Conservation (phyloP, 2,797 vertebrate species). For the Amniataba percoides region DNA sequence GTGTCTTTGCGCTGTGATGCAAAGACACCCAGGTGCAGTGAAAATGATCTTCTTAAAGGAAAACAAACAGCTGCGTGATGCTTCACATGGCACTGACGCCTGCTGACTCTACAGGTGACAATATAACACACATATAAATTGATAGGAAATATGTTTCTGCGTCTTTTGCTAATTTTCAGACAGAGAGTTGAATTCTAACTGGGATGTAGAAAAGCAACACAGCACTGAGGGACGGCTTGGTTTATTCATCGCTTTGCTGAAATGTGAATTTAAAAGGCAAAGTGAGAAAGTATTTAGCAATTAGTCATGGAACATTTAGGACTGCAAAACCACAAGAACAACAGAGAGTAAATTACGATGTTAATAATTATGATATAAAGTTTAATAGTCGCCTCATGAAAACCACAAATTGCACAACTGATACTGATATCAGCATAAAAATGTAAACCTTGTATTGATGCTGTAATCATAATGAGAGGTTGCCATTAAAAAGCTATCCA, state of each 20-base stretch:
- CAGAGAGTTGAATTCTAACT: too few relatives aligned
- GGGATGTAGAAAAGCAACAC: background rate
- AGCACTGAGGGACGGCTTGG: background rate
- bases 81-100: slow-evolving; percentile 2
- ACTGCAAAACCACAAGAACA: background rate
- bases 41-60: slow-evolving; percentile 15
- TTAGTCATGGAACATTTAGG: background rate
- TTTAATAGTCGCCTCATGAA: background rate
- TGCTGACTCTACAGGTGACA: background rate
- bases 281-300: background rate
- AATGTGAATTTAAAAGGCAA: background rate
- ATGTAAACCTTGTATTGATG: background rate
- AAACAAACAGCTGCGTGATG: slow-evolving; percentile 16
- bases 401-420: background rate
- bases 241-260: background rate
- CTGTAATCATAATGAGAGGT: background rate
- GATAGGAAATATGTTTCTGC: too few relatives aligned
- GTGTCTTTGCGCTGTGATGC: background rate
- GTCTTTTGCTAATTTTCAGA: too few relatives aligned
- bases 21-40: slow-evolving; percentile 17
- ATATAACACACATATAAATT: too few relatives aligned
- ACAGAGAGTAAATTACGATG: background rate
- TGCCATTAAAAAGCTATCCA: background rate
- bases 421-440: background rate
- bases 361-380: slow-evolving; percentile 1